Evolutionary conservation across 1,140 invertebrate species (phyloP), one percentile per base, ranked within the genome.

Genomic region (Elysia chlorotica): DNA sequence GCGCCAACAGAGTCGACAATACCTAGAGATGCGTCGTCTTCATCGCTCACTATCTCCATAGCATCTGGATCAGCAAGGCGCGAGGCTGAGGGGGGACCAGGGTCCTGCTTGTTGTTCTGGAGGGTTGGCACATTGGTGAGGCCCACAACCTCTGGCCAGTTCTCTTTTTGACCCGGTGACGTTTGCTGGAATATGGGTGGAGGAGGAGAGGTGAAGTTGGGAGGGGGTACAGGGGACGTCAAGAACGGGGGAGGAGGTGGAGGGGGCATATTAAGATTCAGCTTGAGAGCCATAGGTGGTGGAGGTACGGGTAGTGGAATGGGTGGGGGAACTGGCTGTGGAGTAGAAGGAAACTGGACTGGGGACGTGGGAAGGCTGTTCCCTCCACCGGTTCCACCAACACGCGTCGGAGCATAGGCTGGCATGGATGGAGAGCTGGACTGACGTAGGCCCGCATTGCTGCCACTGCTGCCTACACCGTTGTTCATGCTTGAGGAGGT

Each of bases 41-140:
- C 69, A 38, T 62, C 21, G 1, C 14, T 33, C 6, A 62, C 59
- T 1, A 38, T 37, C n/a, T 65, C 72, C 10, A 76, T 66, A 21
- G 79, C 71, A 65, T 82, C 81, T 56, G 71, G 76, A 19, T 79
- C 53, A 65, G 76, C 79, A 54, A 78, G 75, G 31, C 48, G 65
- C 73, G 33, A 70, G 67, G 66, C 76, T 81, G 65, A 74, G 69
- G 61, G 76, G 63, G 23, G 31, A 25, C 48, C 14, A n/a, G n/a
- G n/a, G n/a, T n/a, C n/a, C n/a, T n/a, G n/a, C n/a, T n/a, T n/a
- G n/a, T n/a, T n/a, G n/a, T n/a, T n/a, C n/a, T n/a, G n/a, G n/a
- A n/a, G n/a, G n/a, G n/a, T n/a, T n/a, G n/a, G n/a, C n/a, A n/a
- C n/a, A n/a, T n/a, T n/a, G n/a, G n/a, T n/a, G n/a, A n/a, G n/a